These are phyloP conservation scores for Copidosoma floridanum DNA, from an alignment of 1,140 invertebrate genomes.

Conservation along the genomic window DNA sequence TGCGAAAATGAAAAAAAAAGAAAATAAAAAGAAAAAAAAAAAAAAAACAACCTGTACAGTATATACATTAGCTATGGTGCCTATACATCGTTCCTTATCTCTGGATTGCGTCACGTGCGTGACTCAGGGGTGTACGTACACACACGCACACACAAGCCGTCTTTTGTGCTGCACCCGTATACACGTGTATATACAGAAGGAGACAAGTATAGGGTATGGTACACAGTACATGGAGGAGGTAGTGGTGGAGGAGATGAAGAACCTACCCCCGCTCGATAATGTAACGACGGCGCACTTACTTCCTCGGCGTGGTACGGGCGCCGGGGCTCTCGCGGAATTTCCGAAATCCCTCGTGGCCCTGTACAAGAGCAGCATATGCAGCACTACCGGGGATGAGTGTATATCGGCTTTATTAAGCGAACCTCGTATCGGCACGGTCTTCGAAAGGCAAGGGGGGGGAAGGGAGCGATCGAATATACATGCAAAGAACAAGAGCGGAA, in stretches of 20 bases:
- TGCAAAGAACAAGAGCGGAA: no score
- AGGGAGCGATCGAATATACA: no score
- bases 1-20: no score
- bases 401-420: constrained; percentile 8
- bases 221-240: no score
- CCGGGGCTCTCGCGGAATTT: constrained; percentile 2
- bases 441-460: neutral
- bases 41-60: neutral
- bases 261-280: neutral
- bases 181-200: neutral
- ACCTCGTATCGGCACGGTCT: neutral
- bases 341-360: no score
- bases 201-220: neutral
- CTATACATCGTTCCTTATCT: no score
- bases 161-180: no score
- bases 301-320: no score
- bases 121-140: neutral
- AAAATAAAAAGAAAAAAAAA: no score
- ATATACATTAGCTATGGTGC: neutral
- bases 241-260: neutral
- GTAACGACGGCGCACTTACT: no score
- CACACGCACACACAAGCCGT: neutral
- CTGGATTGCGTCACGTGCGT: neutral
- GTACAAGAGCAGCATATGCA: neutral
- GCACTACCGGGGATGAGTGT: neutral